Evolutionary conservation across 2,888 invertebrate genomes (phyloP), one percentile per base, ranked within the genome.

Genomic region (Chouioia cunea): DNA sequence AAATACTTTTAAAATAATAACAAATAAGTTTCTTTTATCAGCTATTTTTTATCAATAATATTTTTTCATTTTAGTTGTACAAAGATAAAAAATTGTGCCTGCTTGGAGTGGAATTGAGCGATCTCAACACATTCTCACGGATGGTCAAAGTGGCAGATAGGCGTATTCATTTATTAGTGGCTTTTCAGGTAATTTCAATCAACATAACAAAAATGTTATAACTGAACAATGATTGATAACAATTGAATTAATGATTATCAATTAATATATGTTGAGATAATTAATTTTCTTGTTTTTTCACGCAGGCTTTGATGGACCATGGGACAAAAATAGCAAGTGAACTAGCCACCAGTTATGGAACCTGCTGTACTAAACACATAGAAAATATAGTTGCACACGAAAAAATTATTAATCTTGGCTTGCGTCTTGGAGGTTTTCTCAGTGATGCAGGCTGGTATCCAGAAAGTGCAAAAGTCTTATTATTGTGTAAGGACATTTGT

Each of bases 371-470:
- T 1, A 70, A 73, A 44, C 73, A 76, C 36, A 76, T 76, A 36
- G 74, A 77, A 23, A 80, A 80, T 65, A 72, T 75, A 56, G 56
- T 67, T 50, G 66, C 75, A 0, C 76, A 79, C 16, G 79, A 81
- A 69, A 79, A 76, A 65, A 72, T 81, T n/a, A 82, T 85, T 64
- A 81, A 82, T 62, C 63, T 84, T 22, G 85, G 85, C 36, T 70
- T 85, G 12, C 78, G 78, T 70, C 78, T 85, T 2, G 94, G 93
- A 70, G 90, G 90, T 73, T 97, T 97, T 87, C 89, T 97, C 4
- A 93, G 92, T 82, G 97, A 97, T 82, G 94, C 94, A 0, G 96
- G 96, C 0, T 96, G 95, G 94, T 93, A 93, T 83, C 88, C 88
- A 74, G 93, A 94, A 81, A 93, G 94, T 74, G 91, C 93, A 80